Evolutionary conservation across 2,113 vertebrate genomes (phyloP).

Genomic region (Alouatta palliata): DNA sequence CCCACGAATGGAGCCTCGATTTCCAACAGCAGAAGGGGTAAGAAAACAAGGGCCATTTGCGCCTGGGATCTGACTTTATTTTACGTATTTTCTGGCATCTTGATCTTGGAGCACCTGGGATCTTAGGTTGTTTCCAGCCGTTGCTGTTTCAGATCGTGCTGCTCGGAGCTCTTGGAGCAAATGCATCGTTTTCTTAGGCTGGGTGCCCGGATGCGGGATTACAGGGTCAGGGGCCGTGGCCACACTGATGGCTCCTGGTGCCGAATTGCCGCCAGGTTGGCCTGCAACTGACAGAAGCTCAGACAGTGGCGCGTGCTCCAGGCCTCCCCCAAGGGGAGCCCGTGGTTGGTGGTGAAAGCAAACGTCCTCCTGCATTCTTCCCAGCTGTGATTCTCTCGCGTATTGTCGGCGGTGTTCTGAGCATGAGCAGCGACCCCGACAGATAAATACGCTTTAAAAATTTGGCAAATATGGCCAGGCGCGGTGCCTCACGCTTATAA

Average conservation of each 20-base stretch:
- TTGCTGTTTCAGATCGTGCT: fast-evolving
- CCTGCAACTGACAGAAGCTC: background rate
- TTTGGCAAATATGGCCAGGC: background rate
- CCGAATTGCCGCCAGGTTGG: background rate
- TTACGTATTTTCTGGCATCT: too few relatives aligned
- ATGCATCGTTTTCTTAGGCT: background rate
- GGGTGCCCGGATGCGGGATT: background rate
- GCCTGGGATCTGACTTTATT: background rate
- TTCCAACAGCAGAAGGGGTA: background rate
- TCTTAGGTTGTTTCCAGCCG: background rate
- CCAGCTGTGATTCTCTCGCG: background rate
- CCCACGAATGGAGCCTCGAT: fast-evolving
- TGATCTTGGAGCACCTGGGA: background rate
- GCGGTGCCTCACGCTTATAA: too few relatives aligned
- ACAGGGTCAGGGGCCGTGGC: background rate
- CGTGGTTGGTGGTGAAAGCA: background rate
- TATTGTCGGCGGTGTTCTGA: background rate
- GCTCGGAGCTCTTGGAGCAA: fast-evolving
- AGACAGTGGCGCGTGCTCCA: too few relatives aligned
- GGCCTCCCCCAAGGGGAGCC: background rate
- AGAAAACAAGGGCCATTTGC: background rate
- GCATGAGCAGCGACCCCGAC: background rate
- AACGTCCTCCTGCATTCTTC: background rate
- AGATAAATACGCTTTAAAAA: background rate
- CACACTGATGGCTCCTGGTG: background rate